Evolutionary conservation across 2,113 vertebrate species (phyloP).

Genomic region (Salvator merianae): DNA sequence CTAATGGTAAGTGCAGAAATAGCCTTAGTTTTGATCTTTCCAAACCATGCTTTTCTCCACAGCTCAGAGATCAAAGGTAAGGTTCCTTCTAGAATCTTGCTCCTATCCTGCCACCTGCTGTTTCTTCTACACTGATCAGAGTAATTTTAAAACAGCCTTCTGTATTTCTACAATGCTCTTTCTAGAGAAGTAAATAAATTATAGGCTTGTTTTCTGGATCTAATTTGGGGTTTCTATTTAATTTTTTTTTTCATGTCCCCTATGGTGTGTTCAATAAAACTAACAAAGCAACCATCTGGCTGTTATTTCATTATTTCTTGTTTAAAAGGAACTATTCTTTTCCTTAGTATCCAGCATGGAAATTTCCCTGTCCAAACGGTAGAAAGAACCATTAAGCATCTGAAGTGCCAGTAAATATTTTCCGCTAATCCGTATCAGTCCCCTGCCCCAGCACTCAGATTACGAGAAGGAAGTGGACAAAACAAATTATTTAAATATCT

Average conservation of each 20-base stretch:
- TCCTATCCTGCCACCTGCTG: too few species aligned
- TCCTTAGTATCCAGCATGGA: slow-evolving; percentile 33
- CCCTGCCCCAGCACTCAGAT: not conserved
- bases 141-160: too few species aligned
- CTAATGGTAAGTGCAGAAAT: too few species aligned
- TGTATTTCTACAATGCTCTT: not conserved
- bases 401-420: slow-evolving; percentile 42
- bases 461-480: not conserved
- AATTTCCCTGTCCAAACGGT: slow-evolving; percentile 18
- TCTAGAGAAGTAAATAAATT: slow-evolving; percentile 22
- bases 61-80: too few species aligned
- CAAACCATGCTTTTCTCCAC: too few species aligned
- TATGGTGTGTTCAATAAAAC: slow-evolving; percentile 52
- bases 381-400: slow-evolving; percentile 44
- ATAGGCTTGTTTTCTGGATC: slow-evolving; percentile 27
- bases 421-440: not conserved
- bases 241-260: slow-evolving; percentile 41
- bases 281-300: slow-evolving; percentile 32
- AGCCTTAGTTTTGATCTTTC: too few species aligned
- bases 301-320: slow-evolving; percentile 10
- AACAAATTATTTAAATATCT: not conserved
- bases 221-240: slow-evolving; percentile 37
- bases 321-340: slow-evolving; percentile 17
- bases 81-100: too few species aligned
- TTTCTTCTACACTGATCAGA: too few species aligned